Evolutionary conservation across 1,140 invertebrate genomes (phyloP).

Genomic region (Hycleus phaleratus): DNA sequence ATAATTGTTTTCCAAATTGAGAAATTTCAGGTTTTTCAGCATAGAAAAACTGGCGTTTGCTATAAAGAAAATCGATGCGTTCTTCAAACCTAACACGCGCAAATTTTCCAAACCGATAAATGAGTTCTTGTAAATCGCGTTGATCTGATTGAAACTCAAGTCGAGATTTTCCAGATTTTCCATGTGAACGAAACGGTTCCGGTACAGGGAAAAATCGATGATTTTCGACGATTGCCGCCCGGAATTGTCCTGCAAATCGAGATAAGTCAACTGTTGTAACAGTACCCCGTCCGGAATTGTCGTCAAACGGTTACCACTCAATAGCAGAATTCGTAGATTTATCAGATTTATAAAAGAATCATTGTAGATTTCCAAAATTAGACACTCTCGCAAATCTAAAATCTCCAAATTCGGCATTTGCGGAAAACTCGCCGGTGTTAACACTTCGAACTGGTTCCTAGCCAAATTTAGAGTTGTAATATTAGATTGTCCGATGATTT

Average conservation of each 20-base stretch:
- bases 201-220: constrained; percentile 43
- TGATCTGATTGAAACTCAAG: constrained; percentile 45
- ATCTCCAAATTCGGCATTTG: constrained; percentile 44
- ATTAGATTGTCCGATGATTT: constrained; percentile 44
- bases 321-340: constrained; percentile 42
- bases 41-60: constrained; percentile 41
- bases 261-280: constrained; percentile 40
- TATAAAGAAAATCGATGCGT: constrained; percentile 44
- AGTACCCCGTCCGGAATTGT: constrained; percentile 43
- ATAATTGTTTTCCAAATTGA: constrained; percentile 48
- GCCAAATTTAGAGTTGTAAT: constrained; percentile 44
- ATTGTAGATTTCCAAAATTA: constrained; percentile 34
- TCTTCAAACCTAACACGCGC: constrained; percentile 44
- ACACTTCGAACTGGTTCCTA: constrained; percentile 47
- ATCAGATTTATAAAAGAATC: constrained; percentile 41
- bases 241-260: constrained; percentile 46
- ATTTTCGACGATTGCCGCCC: constrained; percentile 33
- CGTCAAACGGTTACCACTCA: constrained; percentile 45
- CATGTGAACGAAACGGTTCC: constrained; percentile 31
- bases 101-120: constrained; percentile 44
- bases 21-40: constrained; percentile 41
- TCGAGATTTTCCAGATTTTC: constrained; percentile 26
- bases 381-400: constrained; percentile 43
- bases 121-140: constrained; percentile 41
- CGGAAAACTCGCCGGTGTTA: constrained; percentile 44